Evolutionary conservation across 1,140 invertebrate species (phyloP).

Genomic region (Diachasmimorpha longicaudata): DNA sequence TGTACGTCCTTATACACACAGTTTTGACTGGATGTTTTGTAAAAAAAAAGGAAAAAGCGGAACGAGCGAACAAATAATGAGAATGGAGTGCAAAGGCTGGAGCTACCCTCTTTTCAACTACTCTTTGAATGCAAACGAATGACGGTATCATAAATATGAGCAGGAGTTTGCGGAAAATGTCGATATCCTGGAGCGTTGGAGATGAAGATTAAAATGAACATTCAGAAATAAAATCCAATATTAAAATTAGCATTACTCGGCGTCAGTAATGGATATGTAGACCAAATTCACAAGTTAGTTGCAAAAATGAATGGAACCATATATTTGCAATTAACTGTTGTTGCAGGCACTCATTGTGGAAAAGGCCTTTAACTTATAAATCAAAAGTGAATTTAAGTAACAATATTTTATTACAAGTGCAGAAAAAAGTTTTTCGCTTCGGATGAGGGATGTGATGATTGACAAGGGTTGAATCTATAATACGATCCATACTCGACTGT

Average conservation of each 20-base stretch:
- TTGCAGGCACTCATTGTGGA: too few relatives aligned
- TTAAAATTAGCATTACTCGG: background rate
- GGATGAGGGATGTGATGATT: too few relatives aligned
- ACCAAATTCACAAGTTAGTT: background rate
- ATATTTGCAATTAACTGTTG: too few relatives aligned
- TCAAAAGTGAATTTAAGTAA: too few relatives aligned
- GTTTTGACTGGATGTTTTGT: background rate
- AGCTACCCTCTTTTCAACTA: background rate
- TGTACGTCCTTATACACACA: background rate
- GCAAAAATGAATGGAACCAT: too few relatives aligned
- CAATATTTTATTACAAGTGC: too few relatives aligned
- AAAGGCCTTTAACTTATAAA: too few relatives aligned
- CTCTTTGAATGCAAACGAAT: background rate
- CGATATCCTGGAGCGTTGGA: background rate
- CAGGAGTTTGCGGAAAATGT: background rate
- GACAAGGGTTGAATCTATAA: too few relatives aligned
- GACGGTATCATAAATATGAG: background rate
- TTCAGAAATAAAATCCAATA: background rate
- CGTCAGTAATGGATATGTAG: background rate
- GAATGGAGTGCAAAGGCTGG: background rate
- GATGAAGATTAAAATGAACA: background rate
- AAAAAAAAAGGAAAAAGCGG: background rate
- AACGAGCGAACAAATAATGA: background rate
- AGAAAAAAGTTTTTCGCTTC: too few relatives aligned
- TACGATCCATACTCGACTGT: too few relatives aligned